phyloP scores from a whole-genome alignment of 2,797 vertebrate genomes.

The Rhyacichthys aspro region DNA sequence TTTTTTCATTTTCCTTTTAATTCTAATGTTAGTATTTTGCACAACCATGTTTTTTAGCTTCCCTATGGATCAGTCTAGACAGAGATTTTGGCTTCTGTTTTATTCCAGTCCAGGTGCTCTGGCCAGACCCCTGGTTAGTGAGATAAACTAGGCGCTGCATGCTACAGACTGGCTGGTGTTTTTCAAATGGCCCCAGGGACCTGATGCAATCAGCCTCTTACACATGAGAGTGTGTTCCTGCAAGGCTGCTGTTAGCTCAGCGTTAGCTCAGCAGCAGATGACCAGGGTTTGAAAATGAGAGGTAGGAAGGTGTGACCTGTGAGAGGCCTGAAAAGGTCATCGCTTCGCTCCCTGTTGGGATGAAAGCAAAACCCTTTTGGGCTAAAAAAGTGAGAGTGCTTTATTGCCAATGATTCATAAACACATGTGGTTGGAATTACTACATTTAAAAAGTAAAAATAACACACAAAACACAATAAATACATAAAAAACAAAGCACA shows the following conservation, averaged over 20 bases:
- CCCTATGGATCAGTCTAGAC: neutral
- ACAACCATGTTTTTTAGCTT: neutral
- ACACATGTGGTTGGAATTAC: too few relatives aligned
- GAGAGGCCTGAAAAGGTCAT: slow-evolving; percentile 53
- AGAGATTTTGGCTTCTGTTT: neutral
- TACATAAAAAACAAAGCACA: neutral
- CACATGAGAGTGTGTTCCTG: slow-evolving; percentile 54
- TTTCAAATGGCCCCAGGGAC: slow-evolving; percentile 51
- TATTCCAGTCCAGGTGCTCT: slow-evolving; percentile 18
- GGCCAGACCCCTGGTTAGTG: slow-evolving; percentile 35
- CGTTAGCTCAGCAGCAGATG: slow-evolving; percentile 64
- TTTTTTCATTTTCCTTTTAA: too few relatives aligned
- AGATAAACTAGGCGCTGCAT: slow-evolving; percentile 45
- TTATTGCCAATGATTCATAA: neutral
- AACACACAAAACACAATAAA: neutral
- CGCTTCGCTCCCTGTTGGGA: slow-evolving; percentile 4
- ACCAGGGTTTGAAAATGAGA: slow-evolving; percentile 18
- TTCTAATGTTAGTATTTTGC: too few relatives aligned
- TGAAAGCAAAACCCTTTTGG: neutral
- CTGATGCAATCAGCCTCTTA: slow-evolving; percentile 56
- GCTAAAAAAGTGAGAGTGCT: neutral
- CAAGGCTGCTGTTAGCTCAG: slow-evolving; percentile 31
- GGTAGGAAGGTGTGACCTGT: slow-evolving; percentile 51
- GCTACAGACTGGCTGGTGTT: slow-evolving; percentile 51
- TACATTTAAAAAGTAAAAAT: too few relatives aligned